Evolutionary conservation across 2,888 invertebrate genomes (phyloP).

Genomic region (Melipona beecheii): DNA sequence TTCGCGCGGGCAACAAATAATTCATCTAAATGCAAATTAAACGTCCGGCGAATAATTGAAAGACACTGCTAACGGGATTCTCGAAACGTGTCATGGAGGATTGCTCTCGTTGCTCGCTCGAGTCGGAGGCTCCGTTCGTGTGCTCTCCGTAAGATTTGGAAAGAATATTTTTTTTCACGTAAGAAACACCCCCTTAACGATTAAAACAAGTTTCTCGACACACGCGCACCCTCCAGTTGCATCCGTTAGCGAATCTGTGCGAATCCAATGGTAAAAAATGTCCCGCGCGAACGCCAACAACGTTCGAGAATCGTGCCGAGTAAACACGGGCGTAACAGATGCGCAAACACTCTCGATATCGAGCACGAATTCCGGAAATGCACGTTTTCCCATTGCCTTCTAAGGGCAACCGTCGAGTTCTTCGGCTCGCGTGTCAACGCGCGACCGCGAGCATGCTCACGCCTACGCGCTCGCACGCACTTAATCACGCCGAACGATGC

Average conservation of each 20-base stretch:
- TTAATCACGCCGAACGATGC: constrained; percentile 56
- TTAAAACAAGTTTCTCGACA: too few relatives aligned
- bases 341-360: not conserved
- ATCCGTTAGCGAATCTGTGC: too few relatives aligned
- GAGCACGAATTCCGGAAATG: not conserved
- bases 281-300: not conserved
- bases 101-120: too few relatives aligned
- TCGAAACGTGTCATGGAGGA: not conserved
- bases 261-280: not conserved
- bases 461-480: constrained; percentile 34
- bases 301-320: not conserved
- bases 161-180: too few relatives aligned
- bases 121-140: too few relatives aligned
- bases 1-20: not conserved
- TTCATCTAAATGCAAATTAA: not conserved
- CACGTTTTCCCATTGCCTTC: too few relatives aligned
- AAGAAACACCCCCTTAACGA: too few relatives aligned
- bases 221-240: too few relatives aligned
- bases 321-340: not conserved
- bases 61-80: accelerated
- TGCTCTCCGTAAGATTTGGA: too few relatives aligned
- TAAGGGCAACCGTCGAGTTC: not conserved
- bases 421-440: not conserved
- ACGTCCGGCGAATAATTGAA: not conserved
- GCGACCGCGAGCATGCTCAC: constrained; percentile 4